phyloP scores from a whole-genome alignment of 1,140 invertebrate genomes.

The Drosophila sturtevanti region DNA sequence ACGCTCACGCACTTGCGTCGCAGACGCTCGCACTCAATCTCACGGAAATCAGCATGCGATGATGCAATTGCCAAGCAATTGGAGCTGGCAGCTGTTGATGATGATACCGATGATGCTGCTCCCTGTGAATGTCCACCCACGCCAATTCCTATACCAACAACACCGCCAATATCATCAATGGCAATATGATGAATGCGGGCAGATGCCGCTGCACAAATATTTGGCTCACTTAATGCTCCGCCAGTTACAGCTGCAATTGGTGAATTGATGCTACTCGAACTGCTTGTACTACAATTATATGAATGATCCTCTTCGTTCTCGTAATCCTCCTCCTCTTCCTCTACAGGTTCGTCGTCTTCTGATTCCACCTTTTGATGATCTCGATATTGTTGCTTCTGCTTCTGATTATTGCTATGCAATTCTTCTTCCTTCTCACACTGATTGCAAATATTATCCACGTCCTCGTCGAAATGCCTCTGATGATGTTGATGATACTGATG shows the following conservation, averaged over 20 bases:
- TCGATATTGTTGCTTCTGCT: constrained; percentile 19
- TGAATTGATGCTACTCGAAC: constrained; percentile 1
- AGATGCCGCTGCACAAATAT: constrained; percentile 59
- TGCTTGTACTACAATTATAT: constrained; percentile 1
- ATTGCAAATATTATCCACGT: constrained; percentile 23
- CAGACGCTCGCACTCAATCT: constrained; percentile 80
- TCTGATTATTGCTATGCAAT: neutral
- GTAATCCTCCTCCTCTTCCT: constrained; percentile 27
- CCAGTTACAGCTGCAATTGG: constrained; percentile 1
- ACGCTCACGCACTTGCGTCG: constrained; percentile 82
- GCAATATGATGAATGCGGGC: constrained; percentile 70
- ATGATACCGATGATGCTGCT: constrained; percentile 24
- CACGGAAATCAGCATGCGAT: constrained; percentile 77
- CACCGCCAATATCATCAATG: constrained; percentile 58
- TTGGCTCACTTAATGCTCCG: constrained; percentile 63
- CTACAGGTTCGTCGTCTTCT: constrained; percentile 25
- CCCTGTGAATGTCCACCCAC: constrained; percentile 9
- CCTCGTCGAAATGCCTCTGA: constrained; percentile 13
- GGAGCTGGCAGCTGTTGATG: constrained; percentile 24
- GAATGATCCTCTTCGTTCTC: constrained; percentile 15
- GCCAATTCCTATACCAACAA: neutral
- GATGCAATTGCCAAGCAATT: constrained; percentile 39
- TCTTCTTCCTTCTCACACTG: constrained; percentile 40
- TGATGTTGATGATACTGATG: neutral
- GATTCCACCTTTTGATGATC: constrained; percentile 38